phyloP scores from a whole-genome alignment of 2,888 invertebrate species.

The Cephus sareptanus region DNA sequence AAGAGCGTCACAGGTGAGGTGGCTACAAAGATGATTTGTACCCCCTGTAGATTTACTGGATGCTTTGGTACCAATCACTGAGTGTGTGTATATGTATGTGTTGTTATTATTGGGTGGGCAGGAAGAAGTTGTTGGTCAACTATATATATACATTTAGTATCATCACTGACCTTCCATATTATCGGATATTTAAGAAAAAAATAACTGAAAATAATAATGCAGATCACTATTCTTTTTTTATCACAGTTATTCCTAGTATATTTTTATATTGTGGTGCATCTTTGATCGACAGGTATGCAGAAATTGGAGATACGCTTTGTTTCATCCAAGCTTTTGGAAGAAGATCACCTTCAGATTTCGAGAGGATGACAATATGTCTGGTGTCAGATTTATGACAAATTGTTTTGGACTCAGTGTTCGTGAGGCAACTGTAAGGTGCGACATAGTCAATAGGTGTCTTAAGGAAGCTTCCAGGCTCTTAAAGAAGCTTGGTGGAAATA shows the following conservation, averaged over 20 bases:
- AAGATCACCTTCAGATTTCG: constrained; percentile 61
- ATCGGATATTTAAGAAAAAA: neutral
- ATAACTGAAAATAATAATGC: neutral
- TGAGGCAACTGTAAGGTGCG: constrained; percentile 64
- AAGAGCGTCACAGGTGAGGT: constrained; percentile 58
- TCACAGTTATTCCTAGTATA: neutral
- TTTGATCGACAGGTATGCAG: constrained; percentile 62
- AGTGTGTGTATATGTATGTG: neutral
- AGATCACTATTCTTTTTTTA: neutral
- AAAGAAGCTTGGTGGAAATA: constrained; percentile 58
- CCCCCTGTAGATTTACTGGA: neutral
- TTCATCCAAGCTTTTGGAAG: constrained; percentile 66
- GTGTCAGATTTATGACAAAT: constrained; percentile 56
- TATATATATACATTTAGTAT: neutral
- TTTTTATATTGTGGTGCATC: neutral
- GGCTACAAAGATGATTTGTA: neutral
- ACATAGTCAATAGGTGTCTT: constrained; percentile 54
- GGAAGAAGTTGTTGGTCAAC: neutral
- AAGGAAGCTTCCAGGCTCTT: constrained; percentile 56
- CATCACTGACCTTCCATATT: neutral
- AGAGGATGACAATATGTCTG: constrained; percentile 57
- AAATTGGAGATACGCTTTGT: constrained; percentile 70
- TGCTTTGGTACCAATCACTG: neutral
- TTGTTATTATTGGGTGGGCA: neutral
- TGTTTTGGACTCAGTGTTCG: constrained; percentile 63